These are phyloP conservation scores for Pollenia labialis DNA, from an alignment of 2,888 invertebrate species.

Conservation along the genomic window DNA sequence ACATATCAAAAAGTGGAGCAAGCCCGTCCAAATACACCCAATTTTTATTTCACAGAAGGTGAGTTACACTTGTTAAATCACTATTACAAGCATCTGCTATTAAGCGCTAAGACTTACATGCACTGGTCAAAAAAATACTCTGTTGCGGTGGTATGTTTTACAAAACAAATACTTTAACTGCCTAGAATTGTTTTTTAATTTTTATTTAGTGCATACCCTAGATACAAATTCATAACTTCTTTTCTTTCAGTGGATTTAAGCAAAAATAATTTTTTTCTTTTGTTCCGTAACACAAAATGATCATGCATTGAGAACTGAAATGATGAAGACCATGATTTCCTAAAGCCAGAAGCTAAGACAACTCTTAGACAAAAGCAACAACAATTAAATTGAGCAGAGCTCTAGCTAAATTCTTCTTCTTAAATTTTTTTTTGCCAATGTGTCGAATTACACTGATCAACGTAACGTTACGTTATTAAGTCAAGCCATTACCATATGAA, in stretches of 20 bases:
- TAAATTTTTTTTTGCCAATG: constrained; percentile 71
- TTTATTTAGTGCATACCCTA: too few relatives aligned
- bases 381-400: constrained; percentile 45
- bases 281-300: constrained; percentile 37
- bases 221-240: background rate
- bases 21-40: too few relatives aligned
- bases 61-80: too few relatives aligned
- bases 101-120: too few relatives aligned
- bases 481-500: constrained; percentile 69
- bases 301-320: constrained; percentile 44
- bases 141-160: too few relatives aligned
- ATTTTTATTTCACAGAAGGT: too few relatives aligned
- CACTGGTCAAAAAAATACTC: too few relatives aligned
- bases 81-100: too few relatives aligned
- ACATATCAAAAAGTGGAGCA: too few relatives aligned
- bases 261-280: constrained; percentile 18
- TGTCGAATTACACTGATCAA: constrained; percentile 76
- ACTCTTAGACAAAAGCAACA: constrained; percentile 49
- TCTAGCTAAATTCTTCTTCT: constrained; percentile 29
- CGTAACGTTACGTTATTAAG: constrained; percentile 74
- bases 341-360: constrained; percentile 46
- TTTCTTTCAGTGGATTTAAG: constrained; percentile 36
- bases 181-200: too few relatives aligned
- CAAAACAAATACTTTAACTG: too few relatives aligned
- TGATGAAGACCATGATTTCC: constrained; percentile 62